Base-by-base conservation (phyloP, 2,797 vertebrate genomes). In the Fistularia tabacaria region DNA sequence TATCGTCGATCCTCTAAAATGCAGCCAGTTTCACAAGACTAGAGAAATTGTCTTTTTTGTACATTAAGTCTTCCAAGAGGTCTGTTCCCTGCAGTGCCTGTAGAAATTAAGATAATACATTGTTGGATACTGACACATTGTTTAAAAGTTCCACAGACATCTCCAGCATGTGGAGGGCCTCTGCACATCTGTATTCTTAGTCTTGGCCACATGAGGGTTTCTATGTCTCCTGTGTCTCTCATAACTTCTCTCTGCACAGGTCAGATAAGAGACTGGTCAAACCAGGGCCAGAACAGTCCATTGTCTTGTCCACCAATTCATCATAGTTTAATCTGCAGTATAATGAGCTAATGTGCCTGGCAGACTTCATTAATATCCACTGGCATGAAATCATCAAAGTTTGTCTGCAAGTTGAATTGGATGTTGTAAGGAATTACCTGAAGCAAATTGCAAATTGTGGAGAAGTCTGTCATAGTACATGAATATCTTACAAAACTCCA, bases 241-340 rank as follows among this genome's bases (percentile, higher is more conserved):
- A 38, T 59, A 57, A 62, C 69, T 59, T 70, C 64, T 64, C 69
- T 79, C 82, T 82, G 81, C 68, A 82, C 85, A 86, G 82, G 84
- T 86, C 84, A 84, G 80, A 84, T 87, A 87, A 87, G 73, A 81
- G 66, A 60, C 72, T 66, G 78, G 81, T 81, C 77, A 69, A 76
- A 80, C 53, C 62, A 69, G 74, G 69, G 73, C 75, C 68, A 71
- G 69, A 80, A 80, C 71, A 70, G 57, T 58, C 70, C 62, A 76
- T 82, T 85, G 80, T 85, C 69, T 60, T 50, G 73, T 59, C 61
- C 64, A 66, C 66, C 71, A 77, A 71, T 76, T 86, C 80, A 77
- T 82, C 77, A 82, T 50, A 71, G 55, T 77, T 79, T 81, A 83
- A 82, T 84, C 77, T 84, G 68, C 64, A 79, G 73, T 69, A 71